Conservation (phyloP, 1,140 invertebrate genomes). For the Scaptodrosophila lebanonensis region DNA sequence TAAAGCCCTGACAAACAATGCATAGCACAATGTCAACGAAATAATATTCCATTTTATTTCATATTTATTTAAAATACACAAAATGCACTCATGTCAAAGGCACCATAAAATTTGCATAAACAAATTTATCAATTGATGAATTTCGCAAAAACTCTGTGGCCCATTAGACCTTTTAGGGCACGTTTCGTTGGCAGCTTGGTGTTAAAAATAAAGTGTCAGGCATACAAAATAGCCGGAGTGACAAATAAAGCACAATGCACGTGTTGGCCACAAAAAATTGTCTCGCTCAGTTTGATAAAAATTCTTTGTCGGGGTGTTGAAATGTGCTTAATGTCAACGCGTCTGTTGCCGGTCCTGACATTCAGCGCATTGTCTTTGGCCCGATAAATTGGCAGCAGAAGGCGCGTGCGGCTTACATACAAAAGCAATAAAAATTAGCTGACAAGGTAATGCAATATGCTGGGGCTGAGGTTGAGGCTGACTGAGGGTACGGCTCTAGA, state of each 20-base stretch:
- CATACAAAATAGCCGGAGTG: constrained; percentile 8
- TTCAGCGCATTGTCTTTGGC: constrained; percentile 49
- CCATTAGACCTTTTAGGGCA: constrained; percentile 42
- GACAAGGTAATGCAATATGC: constrained; percentile 60
- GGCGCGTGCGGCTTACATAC: no score
- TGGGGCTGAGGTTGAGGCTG: constrained; percentile 7
- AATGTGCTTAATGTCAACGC: constrained; percentile 63
- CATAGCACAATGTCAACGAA: constrained; percentile 38
- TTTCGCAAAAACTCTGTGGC: constrained; percentile 27
- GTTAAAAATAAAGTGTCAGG: constrained; percentile 32
- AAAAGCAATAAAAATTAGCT: constrained; percentile 49
- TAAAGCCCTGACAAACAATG: constrained; percentile 11
- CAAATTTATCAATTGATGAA: constrained; percentile 14
- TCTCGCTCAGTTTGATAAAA: constrained; percentile 26
- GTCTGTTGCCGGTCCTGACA: constrained; percentile 39
- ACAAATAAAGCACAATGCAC: constrained; percentile 3
- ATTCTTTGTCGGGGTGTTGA: constrained; percentile 48
- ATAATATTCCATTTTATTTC: no score
- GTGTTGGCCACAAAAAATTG: constrained; percentile 18
- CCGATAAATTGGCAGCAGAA: constrained; percentile 54
- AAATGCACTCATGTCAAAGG: constrained; percentile 39
- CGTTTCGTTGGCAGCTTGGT: constrained; percentile 10
- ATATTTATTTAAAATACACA: no score
- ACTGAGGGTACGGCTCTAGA: constrained; percentile 27
- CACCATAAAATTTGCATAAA: constrained; percentile 48